Evolutionary conservation across 2,888 invertebrate genomes (phyloP), one percentile per base, ranked within the genome.

Genomic region (Caenorhabditis doughertyi): DNA sequence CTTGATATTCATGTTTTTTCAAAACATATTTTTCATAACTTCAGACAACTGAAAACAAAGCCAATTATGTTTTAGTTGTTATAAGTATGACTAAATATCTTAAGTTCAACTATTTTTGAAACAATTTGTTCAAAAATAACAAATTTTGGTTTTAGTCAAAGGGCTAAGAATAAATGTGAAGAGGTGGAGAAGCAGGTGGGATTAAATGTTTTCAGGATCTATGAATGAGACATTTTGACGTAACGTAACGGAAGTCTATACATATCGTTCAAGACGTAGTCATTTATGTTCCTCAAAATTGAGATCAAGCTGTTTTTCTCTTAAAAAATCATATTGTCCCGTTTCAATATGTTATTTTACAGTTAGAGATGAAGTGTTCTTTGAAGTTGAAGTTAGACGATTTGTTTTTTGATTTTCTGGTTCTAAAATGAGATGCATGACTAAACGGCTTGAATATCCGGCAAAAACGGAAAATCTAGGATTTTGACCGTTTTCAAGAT

Each of bases 151-250:
- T n/a, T 39, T 16, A 39, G 18, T 7, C 5, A 27, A 51, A 9
- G 51, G 51, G 25, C 44, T 42, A 27, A 60, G 44, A 60, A 42
- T 42, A 60, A 13, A 42, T 23, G 7, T 9, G 27, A 23, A 23
- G 23, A 8, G 23, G 13, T 5, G 27, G 25, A 25, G 7, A 3
- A 27, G 47, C 64, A 64, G 64, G 64, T 64, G 64, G 47, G 29
- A 47, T 47, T 64, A 64, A 60, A 60, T 60, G 60, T 60, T 60
- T 16, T 44, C 13, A n/a, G n/a, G 25, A 60, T 60, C 42, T 42
- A 27, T 8, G 60, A 42, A 42, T 42, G 42, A 60, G 58, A 60
- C 60, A 42, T 42, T 42, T 60, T 60, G 60, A 60, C 60, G 60
- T 42, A 42, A 27, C 39, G n/a, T n/a, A n/a, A n/a, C 11, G 18